Base-by-base conservation (phyloP, 92 coral and sea anemone species). In the Montipora capitata region DNA sequence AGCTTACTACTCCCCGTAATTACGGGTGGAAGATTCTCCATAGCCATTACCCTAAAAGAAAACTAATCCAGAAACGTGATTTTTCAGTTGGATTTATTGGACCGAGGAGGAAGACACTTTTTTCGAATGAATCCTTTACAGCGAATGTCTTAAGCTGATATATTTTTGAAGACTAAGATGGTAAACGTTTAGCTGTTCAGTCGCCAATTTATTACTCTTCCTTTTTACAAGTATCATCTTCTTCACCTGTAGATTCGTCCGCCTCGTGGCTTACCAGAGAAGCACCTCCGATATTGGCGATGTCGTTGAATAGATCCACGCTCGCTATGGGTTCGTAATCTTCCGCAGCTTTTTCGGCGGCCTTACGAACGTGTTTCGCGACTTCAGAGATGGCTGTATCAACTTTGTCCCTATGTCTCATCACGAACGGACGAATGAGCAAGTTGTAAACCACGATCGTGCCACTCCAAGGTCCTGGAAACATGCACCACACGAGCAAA, bases 401-500 rank as follows among this genome's bases (percentile, higher is more conserved):
- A 66, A 96, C 93, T 41, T 89, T 77, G 77, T 87, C 91, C 48
- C 90, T 96, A 88, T 98, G 98, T 81, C 93, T 83, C 91, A 96
- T 91, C 54, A 96, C 96, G 63, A 98, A 82, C 2, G 99, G 99
- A 18, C 98, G 82, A 15, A 98, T 92, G 20, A 98, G 68, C 51
- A 88, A 56, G 73, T 79, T 81, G 80, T 96, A 98, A 79, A 96
- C 91, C 45, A 92, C 88, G 5, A 77, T 79, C 0, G 98, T 94
- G 17, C 99, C 99, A 48, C 91, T 98, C 49, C 90, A 85, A 15
- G 93, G 81, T 12, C 94, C 92, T 10, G 99, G 99, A 51, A 93
- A 90, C 99, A 98, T 98, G 82, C 98, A 98, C 99, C 99, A 98
- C 18, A 88, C 84, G 15, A 98, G 92, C 15, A 98, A 68, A 39